Evolutionary conservation across 1,140 invertebrate genomes (phyloP).

Genomic region (Lerema accius): DNA sequence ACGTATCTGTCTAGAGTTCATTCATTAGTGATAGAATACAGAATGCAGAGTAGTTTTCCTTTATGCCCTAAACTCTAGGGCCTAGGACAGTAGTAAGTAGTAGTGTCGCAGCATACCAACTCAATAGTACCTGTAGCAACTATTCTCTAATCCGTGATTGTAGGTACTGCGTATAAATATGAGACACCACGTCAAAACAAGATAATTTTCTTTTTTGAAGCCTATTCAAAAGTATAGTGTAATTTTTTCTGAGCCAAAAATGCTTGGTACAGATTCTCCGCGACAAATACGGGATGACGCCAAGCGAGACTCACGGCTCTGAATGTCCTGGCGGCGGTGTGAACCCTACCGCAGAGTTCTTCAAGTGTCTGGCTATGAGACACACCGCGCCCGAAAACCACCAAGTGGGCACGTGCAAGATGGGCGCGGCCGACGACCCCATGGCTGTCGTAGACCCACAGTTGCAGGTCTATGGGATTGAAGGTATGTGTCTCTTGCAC

Average conservation of each 20-base stretch:
- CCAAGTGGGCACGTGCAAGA: conserved; percentile 87
- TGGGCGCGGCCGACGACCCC: conserved; percentile 83
- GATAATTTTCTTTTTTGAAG: no score
- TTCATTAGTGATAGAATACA: not conserved
- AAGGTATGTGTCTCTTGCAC: conserved; percentile 57
- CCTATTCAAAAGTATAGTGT: no score
- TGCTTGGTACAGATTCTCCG: conserved; percentile 78
- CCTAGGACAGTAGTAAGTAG: no score
- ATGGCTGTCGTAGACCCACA: conserved; percentile 84
- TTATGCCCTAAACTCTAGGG: no score
- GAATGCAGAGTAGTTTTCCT: no score
- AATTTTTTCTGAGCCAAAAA: not conserved
- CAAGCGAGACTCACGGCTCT: conserved; percentile 86
- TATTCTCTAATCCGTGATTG: no score
- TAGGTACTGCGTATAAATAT: no score
- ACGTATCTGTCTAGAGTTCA: conserved; percentile 20
- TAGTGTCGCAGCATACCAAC: no score
- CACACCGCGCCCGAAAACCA: conserved; percentile 84
- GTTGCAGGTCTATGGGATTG: conserved; percentile 83
- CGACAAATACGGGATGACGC: conserved; percentile 87
- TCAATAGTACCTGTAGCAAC: no score
- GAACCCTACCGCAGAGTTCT: conserved; percentile 83
- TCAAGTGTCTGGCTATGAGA: conserved; percentile 81
- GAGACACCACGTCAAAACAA: no score
- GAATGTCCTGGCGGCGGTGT: conserved; percentile 86